Conservation (phyloP, 2,113 vertebrate genomes). For the Strix aluco region DNA sequence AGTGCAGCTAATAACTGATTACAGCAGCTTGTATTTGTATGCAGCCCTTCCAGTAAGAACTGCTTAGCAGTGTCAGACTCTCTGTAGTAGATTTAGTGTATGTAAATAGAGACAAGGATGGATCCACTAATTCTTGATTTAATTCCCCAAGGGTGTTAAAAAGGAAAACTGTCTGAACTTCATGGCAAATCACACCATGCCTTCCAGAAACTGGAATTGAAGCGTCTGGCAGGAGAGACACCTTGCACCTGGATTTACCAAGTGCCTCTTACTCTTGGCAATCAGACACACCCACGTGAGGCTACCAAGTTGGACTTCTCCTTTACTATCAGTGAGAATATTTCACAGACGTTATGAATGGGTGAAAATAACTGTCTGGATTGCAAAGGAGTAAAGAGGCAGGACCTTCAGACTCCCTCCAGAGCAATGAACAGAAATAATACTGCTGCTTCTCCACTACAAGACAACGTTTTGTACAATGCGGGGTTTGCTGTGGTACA, state of each 20-base stretch:
- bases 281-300: not conserved
- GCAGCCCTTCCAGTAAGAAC: conserved; percentile 3
- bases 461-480: not conserved
- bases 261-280: not conserved
- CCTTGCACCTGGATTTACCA: not conserved
- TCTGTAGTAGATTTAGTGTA: conserved; percentile 16
- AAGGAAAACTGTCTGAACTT: conserved; percentile 7
- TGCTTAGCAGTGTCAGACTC: conserved; percentile 18
- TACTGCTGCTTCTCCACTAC: not conserved
- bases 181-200: not conserved
- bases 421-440: not conserved
- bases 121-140: conserved; percentile 24
- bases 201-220: conserved; percentile 6
- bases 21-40: not conserved
- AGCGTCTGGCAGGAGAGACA: not conserved
- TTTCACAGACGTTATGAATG: not conserved
- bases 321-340: not conserved
- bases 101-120: conserved; percentile 12
- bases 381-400: not conserved
- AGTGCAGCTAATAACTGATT: not conserved
- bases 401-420: not conserved
- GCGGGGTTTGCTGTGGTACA: not conserved
- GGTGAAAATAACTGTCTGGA: not conserved
- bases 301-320: not conserved
- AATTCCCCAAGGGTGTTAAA: conserved; percentile 20